These are phyloP conservation scores for Lycaon pictus DNA, from an alignment of 2,113 vertebrate species.

Conservation along the genomic window DNA sequence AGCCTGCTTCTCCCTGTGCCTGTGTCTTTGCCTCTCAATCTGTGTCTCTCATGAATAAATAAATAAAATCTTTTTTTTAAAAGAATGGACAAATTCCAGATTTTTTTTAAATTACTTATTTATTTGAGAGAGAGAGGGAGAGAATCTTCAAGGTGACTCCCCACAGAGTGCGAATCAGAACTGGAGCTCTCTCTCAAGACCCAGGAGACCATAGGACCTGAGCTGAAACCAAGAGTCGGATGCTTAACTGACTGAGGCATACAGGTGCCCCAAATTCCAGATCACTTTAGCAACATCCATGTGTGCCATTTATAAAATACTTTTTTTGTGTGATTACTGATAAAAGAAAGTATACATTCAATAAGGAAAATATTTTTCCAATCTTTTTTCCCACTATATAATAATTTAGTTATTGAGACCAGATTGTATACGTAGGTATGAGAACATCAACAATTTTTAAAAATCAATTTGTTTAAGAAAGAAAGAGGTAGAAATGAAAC, in stretches of 20 bases:
- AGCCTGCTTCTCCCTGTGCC: background rate
- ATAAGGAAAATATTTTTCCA: background rate
- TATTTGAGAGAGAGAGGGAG: background rate
- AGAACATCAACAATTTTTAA: background rate
- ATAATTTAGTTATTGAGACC: background rate
- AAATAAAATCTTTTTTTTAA: too few species aligned
- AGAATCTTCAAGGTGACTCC: background rate
- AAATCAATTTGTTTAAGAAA: background rate
- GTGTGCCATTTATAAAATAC: background rate
- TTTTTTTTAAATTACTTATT: background rate
- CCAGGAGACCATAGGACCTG: background rate
- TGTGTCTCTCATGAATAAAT: too few species aligned
- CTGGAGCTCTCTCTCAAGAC: background rate
- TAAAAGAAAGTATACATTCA: background rate
- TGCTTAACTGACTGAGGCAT: background rate
- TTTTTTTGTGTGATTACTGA: background rate
- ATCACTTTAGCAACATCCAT: slow-evolving; percentile 1
- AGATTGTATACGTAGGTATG: background rate
- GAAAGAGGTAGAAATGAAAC: background rate
- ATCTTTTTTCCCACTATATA: background rate
- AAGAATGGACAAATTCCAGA: background rate
- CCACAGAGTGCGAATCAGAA: background rate
- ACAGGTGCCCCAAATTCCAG: background rate
- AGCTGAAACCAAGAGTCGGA: background rate
- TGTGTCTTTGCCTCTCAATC: too few species aligned